A percentile compares a stretch with the other conserved stretches of the same genome.
phyloP scores from a whole-genome alignment of 1,140 invertebrate species.

The Drosophila pachea region DNA sequence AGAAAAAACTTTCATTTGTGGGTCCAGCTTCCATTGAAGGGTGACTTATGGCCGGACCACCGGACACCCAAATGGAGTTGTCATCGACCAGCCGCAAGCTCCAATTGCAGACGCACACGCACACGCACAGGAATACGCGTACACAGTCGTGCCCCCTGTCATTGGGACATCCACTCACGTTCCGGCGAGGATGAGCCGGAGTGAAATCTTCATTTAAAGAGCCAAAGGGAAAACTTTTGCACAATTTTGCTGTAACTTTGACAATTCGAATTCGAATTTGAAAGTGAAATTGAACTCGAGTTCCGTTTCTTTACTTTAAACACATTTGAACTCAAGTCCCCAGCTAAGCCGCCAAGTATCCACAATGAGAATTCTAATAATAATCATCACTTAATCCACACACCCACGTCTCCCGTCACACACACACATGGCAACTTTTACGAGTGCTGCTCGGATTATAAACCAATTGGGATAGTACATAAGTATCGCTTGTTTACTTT shows the following conservation, averaged over 20 bases:
- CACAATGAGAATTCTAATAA: slow-evolving; percentile 45
- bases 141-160: slow-evolving; percentile 31
- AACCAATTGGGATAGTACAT: slow-evolving; percentile 40
- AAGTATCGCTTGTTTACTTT: slow-evolving; percentile 54
- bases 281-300: slow-evolving; percentile 26
- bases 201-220: slow-evolving; percentile 8
- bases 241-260: background rate
- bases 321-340: slow-evolving; percentile 24
- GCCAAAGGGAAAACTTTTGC: background rate
- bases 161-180: slow-evolving; percentile 47
- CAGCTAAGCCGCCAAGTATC: slow-evolving; percentile 27
- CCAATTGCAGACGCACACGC: slow-evolving; percentile 16
- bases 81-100: slow-evolving; percentile 44
- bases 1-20: slow-evolving; percentile 28
- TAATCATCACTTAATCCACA: slow-evolving; percentile 41
- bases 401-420: slow-evolving; percentile 1
- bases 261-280: background rate
- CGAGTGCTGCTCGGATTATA: slow-evolving; percentile 35
- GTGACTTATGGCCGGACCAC: slow-evolving; percentile 62
- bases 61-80: slow-evolving; percentile 53
- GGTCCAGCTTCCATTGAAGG: slow-evolving; percentile 49
- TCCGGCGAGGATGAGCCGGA: background rate
- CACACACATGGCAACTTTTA: slow-evolving; percentile 13
- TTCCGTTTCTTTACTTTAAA: slow-evolving; percentile 32
- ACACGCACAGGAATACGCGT: background rate